Conservation (phyloP, 2,888 invertebrate genomes). For the Ochropacha duplaris region DNA sequence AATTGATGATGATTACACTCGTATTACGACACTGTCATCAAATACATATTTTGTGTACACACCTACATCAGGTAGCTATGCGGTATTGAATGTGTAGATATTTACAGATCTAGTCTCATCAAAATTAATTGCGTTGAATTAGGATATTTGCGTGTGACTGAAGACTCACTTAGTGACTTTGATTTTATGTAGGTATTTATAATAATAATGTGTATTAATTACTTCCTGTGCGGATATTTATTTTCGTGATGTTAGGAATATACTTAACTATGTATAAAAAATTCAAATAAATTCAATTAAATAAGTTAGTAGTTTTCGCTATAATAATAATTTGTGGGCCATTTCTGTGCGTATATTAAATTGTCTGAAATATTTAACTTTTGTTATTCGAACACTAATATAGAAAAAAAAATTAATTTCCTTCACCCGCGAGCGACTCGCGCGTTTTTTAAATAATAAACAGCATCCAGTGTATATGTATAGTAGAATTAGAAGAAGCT, state of each 20-base stretch:
- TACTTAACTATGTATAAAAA: too few relatives aligned
- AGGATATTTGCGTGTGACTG: neutral
- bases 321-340: too few relatives aligned
- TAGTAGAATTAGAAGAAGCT: constrained; percentile 23
- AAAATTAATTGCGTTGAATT: neutral
- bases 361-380: too few relatives aligned
- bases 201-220: neutral
- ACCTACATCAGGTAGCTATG: neutral
- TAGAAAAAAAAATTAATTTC: neutral
- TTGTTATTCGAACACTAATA: neutral
- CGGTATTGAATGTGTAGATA: neutral
- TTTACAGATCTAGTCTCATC: neutral
- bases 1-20: neutral
- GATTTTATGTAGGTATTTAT: neutral
- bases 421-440: neutral
- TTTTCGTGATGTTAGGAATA: too few relatives aligned
- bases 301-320: too few relatives aligned
- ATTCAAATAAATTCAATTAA: too few relatives aligned
- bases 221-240: too few relatives aligned
- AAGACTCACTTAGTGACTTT: neutral
- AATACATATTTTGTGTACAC: neutral
- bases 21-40: neutral
- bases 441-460: neutral
- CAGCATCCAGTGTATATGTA: neutral
- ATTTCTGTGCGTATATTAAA: too few relatives aligned